Base-by-base conservation (phyloP, 1,140 invertebrate genomes). In the Wasmannia auropunctata region DNA sequence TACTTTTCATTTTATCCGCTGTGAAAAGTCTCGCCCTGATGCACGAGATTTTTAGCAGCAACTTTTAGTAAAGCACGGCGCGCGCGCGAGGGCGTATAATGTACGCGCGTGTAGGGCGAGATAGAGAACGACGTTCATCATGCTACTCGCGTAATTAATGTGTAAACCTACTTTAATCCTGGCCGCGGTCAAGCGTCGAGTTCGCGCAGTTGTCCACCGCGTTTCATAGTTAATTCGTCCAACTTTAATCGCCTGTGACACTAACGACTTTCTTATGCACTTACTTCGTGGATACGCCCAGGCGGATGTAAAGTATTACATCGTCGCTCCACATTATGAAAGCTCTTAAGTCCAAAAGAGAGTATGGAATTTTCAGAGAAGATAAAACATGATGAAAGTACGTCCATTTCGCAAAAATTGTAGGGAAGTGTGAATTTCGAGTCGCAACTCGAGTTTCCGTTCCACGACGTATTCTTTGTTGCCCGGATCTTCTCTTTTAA, bases 201-300 rank as follows among this genome's bases (percentile, higher is more conserved):
- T 60, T 46, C 14, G 51, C 10, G 69, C 67, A 83, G 79, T 83
- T 83, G 79, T 58, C 51, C 31, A 34, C 49, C 67, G 22, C 51
- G 79, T 74, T 83, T 83, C 51, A 83, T 83, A 83, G 51, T 74
- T 83, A 83, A 83, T 83, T 83, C 79, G 14, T 40, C 67, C 79
- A 58, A 83, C 67, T 83, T 83, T 83, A 83, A 83, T 83, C 51
- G 62, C 22, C 16, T 10, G 79, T 72, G 79, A 83, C 67, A 74
- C 67, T 83, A 46, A 83, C 67, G 54, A 83, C 79, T 83, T 83
- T 83, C 67, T 83, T 83, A 74, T 60, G 67, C 67, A 46, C 65
- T 83, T 80, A 37, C 74, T 51, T 65, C 14, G 31, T 79, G 75
- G n/a, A 28, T 40, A 43, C 34, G 49, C 34, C 16, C 22, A 79